Evolutionary conservation across 2,113 vertebrate genomes (phyloP), one percentile per base, ranked within the genome.

Genomic region (Caretta caretta): DNA sequence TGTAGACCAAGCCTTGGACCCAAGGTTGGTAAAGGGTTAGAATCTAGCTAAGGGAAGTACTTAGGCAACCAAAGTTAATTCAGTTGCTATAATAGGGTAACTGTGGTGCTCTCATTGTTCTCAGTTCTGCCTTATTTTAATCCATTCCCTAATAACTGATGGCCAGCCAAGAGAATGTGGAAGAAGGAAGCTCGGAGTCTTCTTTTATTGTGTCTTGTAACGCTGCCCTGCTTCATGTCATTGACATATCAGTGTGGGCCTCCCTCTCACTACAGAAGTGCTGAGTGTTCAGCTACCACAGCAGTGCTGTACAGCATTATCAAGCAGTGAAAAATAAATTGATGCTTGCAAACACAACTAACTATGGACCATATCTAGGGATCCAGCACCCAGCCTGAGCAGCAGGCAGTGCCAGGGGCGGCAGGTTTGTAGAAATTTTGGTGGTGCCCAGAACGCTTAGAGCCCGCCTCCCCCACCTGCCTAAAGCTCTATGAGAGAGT

Each of bases 111-210:
- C 78, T 57, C 5, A 1, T 48, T 48, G 81, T 84, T 90, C 92
- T 92, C 86, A 89, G 95, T 96, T 84, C 46, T 90, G 89, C 85
- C 81, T 84, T 86, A 86, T 27, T 46, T 24, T 65, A 83, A 93
- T 25, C 4, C 65, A 85, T 91, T 89, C 53, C 25, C 56, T 57
- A 57, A 12, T 48, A 91, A 85, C 48, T 78, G 82, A 49, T 82
- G 42, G 49, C 89, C 49, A 57, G 89, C 51, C 90, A 87, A 95
- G 79, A 50, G 20, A 86, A 69, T 53, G 10, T 4, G 5, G 25
- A 88, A 53, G n/a, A 72, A 72, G 19, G 65, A n/a, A 79, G 83
- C 85, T 78, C 62, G 31, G 62, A 81, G 50, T 83, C 54, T 20
- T 85, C 31, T 90, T 87, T 87, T 84, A 85, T 0, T 2, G 29